These are phyloP conservation scores for Mormyrops attenuatus DNA, from an alignment of 2,797 vertebrate species.

Conservation along the genomic window DNA sequence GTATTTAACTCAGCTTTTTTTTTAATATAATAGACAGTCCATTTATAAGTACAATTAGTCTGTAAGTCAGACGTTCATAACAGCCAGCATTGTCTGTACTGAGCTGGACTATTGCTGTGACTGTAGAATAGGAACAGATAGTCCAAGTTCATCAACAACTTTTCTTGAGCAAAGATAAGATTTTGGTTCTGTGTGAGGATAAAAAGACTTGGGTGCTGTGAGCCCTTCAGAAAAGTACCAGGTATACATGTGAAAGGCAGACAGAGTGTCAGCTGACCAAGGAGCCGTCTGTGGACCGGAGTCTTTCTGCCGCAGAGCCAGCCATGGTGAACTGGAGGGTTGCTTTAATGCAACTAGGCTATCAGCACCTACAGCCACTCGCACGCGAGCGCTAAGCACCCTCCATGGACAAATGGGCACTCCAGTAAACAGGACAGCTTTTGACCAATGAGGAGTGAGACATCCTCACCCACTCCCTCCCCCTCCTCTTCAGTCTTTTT, in stretches of 20 bases:
- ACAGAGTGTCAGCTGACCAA: background rate
- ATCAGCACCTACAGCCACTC: conserved; percentile 9
- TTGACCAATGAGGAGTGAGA: background rate
- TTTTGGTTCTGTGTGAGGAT: background rate
- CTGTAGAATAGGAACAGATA: background rate
- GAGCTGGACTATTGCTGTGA: background rate
- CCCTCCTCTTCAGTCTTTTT: background rate
- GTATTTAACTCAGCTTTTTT: background rate
- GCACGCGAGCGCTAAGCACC: background rate
- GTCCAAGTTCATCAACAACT: background rate
- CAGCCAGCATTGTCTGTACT: background rate
- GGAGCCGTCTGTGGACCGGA: background rate
- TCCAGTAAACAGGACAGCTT: background rate
- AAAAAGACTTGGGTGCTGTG: background rate
- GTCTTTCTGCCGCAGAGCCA: background rate
- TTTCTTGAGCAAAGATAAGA: background rate
- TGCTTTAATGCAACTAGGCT: background rate
- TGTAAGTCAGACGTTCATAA: background rate
- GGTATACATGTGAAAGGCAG: background rate
- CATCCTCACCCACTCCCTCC: background rate
- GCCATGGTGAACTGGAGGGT: background rate
- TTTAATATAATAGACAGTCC: background rate
- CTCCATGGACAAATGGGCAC: background rate
- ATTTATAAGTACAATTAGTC: background rate
- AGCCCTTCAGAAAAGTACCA: background rate